Evolutionary conservation across 1,140 invertebrate species (phyloP).

Genomic region (Melanaphis sacchari): DNA sequence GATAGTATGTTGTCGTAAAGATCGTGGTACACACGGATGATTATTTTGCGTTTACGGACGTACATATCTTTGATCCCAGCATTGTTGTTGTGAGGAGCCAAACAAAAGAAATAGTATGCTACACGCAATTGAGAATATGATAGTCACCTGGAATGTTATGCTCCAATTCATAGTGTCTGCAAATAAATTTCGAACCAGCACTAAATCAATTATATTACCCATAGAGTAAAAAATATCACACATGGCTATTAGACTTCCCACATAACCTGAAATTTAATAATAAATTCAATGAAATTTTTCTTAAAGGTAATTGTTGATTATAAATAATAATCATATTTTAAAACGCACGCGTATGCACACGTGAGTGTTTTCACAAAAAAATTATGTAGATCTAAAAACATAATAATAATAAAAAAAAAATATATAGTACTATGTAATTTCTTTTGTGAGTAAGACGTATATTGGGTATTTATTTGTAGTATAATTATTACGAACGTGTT

Average conservation of each 20-base stretch:
- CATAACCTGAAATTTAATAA: slow-evolving; percentile 4
- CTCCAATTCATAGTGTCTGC: not conserved
- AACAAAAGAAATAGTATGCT: slow-evolving; percentile 6
- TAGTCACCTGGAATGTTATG: not conserved
- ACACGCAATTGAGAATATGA: not conserved
- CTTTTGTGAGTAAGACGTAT: not conserved
- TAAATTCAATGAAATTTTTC: not conserved
- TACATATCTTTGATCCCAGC: slow-evolving; percentile 7
- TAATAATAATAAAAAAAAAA: too few species aligned
- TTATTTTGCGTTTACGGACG: not conserved
- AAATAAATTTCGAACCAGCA: not conserved
- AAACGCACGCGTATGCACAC: not conserved
- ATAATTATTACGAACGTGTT: not conserved
- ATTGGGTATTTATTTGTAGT: not conserved
- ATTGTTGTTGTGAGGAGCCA: not conserved
- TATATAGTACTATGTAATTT: not conserved
- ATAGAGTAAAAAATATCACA: slow-evolving; percentile 8
- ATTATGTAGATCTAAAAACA: too few species aligned
- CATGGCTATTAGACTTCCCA: slow-evolving; percentile 21
- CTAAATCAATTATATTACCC: not conserved
- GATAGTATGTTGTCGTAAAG: not conserved
- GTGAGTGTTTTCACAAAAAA: too few species aligned
- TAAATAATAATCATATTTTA: not conserved
- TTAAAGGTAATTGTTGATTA: not conserved
- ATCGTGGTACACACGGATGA: not conserved